Percentiles rank a stretch among this genome's conserved stretches.
These are phyloP conservation scores for Sarotherodon lohbergeri DNA, from an alignment of 2,113 vertebrate genomes.

Conservation along the genomic window DNA sequence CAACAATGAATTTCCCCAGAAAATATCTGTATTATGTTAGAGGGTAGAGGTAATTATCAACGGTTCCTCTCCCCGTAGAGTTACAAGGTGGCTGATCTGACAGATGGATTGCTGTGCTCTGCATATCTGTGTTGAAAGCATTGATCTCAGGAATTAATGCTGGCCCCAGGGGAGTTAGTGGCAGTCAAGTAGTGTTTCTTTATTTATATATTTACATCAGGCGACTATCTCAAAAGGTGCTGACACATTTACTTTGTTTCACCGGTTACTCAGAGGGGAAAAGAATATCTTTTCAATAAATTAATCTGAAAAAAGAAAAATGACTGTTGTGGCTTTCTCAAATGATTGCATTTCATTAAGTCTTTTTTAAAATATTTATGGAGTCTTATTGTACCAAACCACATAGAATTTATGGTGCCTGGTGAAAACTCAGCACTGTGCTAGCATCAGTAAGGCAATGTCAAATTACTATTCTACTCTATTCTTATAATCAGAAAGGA, in stretches of 20 bases:
- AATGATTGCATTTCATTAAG: background rate
- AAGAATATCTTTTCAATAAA: background rate
- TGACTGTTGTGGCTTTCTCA: background rate
- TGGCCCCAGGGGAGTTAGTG: conserved; percentile 41
- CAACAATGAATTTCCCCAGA: conserved; percentile 38
- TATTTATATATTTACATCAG: conserved; percentile 73
- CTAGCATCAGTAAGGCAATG: background rate
- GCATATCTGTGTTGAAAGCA: conserved; percentile 64
- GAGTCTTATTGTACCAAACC: background rate
- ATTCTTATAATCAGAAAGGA: background rate
- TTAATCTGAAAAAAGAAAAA: background rate
- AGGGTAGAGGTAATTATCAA: conserved; percentile 60
- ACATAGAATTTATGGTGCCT: background rate
- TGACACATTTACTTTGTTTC: conserved; percentile 41
- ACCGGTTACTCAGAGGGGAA: conserved; percentile 5
- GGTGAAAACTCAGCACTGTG: conserved; percentile 5
- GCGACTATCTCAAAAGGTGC: conserved; percentile 50
- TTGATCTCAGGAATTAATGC: conserved; percentile 72
- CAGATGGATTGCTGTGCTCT: conserved; percentile 70
- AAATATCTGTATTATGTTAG: conserved; percentile 58
- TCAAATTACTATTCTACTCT: background rate
- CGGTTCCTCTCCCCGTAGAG: conserved; percentile 46
- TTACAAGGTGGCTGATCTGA: conserved; percentile 60
- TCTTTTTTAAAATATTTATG: background rate
- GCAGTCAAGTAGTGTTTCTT: conserved; percentile 70